phyloP scores from a whole-genome alignment of 2,797 vertebrate genomes.

The Parauchenoglanis ngamensis region DNA sequence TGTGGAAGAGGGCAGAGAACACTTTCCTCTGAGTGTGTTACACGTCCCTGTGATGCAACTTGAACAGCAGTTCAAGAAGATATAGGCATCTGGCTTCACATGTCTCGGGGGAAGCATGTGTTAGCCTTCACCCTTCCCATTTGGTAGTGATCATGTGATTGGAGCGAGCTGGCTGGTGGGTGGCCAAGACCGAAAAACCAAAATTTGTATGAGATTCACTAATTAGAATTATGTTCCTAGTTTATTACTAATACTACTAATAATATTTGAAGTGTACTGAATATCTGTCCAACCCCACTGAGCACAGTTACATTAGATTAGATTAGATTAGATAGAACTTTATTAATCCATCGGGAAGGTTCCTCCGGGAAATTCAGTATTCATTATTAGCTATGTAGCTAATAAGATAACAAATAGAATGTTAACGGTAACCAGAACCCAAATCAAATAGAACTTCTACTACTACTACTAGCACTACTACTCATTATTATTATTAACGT shows the following conservation, averaged over 20 bases:
- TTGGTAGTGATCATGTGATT: too few species aligned
- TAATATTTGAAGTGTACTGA: neutral
- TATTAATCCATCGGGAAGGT: too few species aligned
- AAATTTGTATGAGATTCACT: neutral
- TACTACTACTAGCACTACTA: too few species aligned
- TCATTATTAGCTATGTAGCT: neutral
- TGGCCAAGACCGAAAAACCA: too few species aligned
- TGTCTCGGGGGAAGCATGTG: neutral
- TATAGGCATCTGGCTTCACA: neutral
- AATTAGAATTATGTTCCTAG: neutral
- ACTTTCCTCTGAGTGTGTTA: neutral
- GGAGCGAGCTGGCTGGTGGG: too few species aligned
- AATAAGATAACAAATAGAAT: too few species aligned
- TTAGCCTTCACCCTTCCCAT: neutral
- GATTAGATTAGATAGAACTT: too few species aligned
- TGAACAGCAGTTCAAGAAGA: neutral
- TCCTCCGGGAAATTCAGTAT: too few species aligned
- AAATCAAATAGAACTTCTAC: neutral
- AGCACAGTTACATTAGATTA: neutral
- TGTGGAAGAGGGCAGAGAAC: neutral
- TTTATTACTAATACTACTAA: neutral
- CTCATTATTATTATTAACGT: neutral
- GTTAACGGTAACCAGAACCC: neutral
- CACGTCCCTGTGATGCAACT: neutral
- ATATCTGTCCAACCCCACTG: neutral